Base-by-base conservation (phyloP, 2,888 invertebrate genomes). In the Cantharis nigra region DNA sequence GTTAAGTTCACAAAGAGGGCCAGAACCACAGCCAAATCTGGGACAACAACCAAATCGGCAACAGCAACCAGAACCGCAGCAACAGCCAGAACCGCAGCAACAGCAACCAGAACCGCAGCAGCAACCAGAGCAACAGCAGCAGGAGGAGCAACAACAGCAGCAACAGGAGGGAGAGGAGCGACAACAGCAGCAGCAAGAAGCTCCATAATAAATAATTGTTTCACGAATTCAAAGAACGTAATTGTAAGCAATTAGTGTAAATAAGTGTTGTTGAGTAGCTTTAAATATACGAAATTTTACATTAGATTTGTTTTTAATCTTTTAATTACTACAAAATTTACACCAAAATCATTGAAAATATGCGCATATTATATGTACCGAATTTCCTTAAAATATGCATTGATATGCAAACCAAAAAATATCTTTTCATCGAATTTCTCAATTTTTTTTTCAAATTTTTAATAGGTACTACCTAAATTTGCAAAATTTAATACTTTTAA, bases 241-340 rank as follows among this genome's bases (percentile, higher is more conserved):
- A 75, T 65, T 64, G 30, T 65, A 49, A 16, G 64, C 63, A 71
- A 49, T n/a, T 18, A 71, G 28, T 77, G 77, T 77, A 77, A 65
- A 77, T 77, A 77, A 71, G 64, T 77, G 74, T 71, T 30, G 63
- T 63, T 49, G 74, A 74, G 69, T 67, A 67, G 65, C 65, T 67
- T 70, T 65, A 69, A 74, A 75, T 75, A 75, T 70, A 70, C 70
- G 23, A 65, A 75, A 14, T 75, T 75, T 75, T 75, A 70, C 28
- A 49, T 67, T n/a, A 33, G 13, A 28, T 67, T 26, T n/a, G 67
- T 2, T 67, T 67, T 67, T n/a, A 67, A 14, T 23, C 3, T 9
- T 28, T 28, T 30, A 30, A 30, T 30, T 30, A 11, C 10, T 30
- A 3, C 20, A 3, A 18, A 18, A 18, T n/a, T n/a, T n/a, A n/a